Conservation (phyloP, 2,797 vertebrate genomes). For the Alcedo atthis region DNA sequence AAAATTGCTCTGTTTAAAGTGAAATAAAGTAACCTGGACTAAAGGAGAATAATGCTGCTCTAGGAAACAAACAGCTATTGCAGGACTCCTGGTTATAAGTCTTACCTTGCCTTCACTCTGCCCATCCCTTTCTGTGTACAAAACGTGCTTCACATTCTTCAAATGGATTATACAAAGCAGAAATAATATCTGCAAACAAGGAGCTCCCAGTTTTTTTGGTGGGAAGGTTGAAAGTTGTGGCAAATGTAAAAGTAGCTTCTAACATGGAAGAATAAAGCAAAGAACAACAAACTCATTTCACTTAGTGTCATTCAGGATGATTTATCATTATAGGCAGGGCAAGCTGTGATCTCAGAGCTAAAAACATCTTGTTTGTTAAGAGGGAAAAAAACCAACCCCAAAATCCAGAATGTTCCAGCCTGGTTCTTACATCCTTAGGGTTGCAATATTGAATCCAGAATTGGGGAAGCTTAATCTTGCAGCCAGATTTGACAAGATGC, state of each 20-base stretch:
- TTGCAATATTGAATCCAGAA: constrained; percentile 81
- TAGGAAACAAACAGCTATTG: neutral
- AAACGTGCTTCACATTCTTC: neutral
- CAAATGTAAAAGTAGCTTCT: constrained; percentile 65
- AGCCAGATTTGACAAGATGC: constrained; percentile 79
- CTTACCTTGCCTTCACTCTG: neutral
- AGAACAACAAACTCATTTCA: constrained; percentile 74
- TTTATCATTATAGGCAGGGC: constrained; percentile 67
- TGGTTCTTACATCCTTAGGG: constrained; percentile 78
- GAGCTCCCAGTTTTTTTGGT: constrained; percentile 49
- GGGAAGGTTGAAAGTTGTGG: constrained; percentile 63
- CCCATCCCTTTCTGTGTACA: neutral
- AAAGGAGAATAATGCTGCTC: neutral
- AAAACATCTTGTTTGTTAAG: constrained; percentile 76
- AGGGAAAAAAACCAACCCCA: neutral
- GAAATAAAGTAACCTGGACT: neutral
- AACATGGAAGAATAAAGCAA: constrained; percentile 62
- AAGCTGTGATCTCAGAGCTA: constrained; percentile 69
- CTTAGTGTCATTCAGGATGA: constrained; percentile 72
- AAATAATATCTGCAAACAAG: constrained; percentile 57
- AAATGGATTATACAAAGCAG: constrained; percentile 23
- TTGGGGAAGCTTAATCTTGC: constrained; percentile 78
- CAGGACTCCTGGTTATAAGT: neutral
- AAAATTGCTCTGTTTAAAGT: neutral
- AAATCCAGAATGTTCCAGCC: constrained; percentile 71